Conservation (phyloP, 1,140 invertebrate genomes). For the Rhagoletis pomonella region DNA sequence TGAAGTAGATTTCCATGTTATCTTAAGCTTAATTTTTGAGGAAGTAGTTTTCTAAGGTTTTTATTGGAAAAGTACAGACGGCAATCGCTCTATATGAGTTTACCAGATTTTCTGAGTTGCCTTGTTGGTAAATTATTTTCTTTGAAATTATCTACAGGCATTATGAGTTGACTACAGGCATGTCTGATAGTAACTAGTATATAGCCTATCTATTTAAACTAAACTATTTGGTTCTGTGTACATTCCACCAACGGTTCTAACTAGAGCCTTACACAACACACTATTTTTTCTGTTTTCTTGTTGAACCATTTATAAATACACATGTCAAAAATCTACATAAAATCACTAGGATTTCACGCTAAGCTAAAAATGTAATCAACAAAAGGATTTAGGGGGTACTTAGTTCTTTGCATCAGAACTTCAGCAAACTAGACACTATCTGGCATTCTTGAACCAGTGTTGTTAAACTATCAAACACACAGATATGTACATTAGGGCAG, state of each 20-base stretch:
- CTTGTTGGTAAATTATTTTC: too few relatives aligned
- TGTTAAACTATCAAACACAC: not conserved
- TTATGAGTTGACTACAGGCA: too few relatives aligned
- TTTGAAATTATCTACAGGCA: too few relatives aligned
- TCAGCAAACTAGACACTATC: not conserved
- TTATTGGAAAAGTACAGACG: too few relatives aligned
- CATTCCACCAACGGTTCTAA: not conserved
- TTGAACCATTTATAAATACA: not conserved
- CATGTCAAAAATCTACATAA: not conserved
- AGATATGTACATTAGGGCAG: not conserved
- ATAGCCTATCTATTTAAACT: not conserved
- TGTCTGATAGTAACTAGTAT: too few relatives aligned
- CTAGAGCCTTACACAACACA: constrained; percentile 2
- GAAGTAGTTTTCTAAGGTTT: too few relatives aligned
- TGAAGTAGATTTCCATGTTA: too few relatives aligned
- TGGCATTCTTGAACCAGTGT: not conserved
- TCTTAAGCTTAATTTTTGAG: too few relatives aligned
- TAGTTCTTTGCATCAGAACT: not conserved
- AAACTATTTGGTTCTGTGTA: not conserved
- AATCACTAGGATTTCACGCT: not conserved
- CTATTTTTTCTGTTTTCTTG: not conserved
- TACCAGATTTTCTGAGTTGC: too few relatives aligned
- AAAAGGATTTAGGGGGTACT: constrained; percentile 13
- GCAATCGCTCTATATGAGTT: too few relatives aligned
- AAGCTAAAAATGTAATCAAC: not conserved